A percentile compares a stretch with the other conserved stretches of the same genome.
Conservation (phyloP, 2,797 vertebrate species). For the Carapus acus region DNA sequence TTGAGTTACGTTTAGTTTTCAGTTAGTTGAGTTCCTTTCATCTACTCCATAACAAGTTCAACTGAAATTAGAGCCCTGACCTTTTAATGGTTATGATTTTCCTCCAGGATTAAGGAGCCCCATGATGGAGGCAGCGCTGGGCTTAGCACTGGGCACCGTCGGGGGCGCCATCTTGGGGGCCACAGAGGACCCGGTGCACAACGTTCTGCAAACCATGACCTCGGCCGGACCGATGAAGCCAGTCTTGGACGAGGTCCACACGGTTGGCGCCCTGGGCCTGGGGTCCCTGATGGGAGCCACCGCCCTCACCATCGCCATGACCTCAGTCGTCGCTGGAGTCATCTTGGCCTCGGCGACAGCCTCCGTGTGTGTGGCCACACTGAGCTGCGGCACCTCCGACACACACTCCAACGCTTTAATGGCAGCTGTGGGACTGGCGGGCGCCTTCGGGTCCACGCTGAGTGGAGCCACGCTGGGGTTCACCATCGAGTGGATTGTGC, state of each 20-base stretch:
- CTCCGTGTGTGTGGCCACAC: slow-evolving; percentile 44
- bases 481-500: slow-evolving; percentile 52
- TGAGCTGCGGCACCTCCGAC: slow-evolving; percentile 12
- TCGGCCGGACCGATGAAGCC: slow-evolving; percentile 45
- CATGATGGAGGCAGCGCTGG: slow-evolving; percentile 41
- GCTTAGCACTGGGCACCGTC: slow-evolving; percentile 61
- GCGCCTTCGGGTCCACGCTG: slow-evolving; percentile 46
- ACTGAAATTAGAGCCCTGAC: no score
- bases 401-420: slow-evolving; percentile 37
- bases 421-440: slow-evolving; percentile 51
- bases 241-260: slow-evolving; percentile 51
- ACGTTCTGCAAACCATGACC: slow-evolving; percentile 44
- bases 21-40: no score
- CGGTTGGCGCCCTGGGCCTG: slow-evolving; percentile 63
- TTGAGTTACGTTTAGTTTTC: no score
- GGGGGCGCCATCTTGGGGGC: slow-evolving; percentile 64
- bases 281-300: slow-evolving; percentile 65
- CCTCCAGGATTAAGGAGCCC: slow-evolving; percentile 42
- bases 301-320: slow-evolving; percentile 62
- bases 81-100: no score
- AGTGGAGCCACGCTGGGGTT: slow-evolving; percentile 59
- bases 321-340: slow-evolving; percentile 60
- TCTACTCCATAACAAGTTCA: no score
- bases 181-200: slow-evolving; percentile 58
- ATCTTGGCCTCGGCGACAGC: slow-evolving; percentile 49